These are phyloP conservation scores for Cyphomyrmex costatus DNA, from an alignment of 1,140 invertebrate genomes.

Conservation along the genomic window DNA sequence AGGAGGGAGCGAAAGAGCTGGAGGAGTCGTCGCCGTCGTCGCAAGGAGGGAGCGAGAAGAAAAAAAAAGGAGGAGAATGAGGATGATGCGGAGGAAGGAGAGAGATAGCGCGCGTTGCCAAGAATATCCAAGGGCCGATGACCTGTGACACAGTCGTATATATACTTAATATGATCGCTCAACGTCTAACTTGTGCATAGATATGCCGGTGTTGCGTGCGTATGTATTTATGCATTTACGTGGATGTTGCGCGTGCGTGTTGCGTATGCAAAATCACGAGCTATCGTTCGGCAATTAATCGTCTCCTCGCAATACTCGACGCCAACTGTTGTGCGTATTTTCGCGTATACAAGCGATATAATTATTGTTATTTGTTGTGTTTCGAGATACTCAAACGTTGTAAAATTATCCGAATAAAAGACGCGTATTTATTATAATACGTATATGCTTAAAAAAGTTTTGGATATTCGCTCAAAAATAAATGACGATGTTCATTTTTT, in stretches of 20 bases:
- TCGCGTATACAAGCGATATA: conserved; percentile 5
- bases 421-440: background rate
- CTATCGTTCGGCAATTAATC: conserved; percentile 50
- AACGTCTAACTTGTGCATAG: conserved; percentile 63
- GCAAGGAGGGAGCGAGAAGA: conserved; percentile 43
- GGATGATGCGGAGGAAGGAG: conserved; percentile 57
- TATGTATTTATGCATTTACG: background rate
- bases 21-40: conserved; percentile 47
- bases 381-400: background rate
- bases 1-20: conserved; percentile 32
- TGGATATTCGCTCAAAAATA: background rate
- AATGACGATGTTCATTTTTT: background rate
- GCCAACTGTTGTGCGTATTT: conserved; percentile 10
- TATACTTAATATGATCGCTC: conserved; percentile 68
- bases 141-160: conserved; percentile 73
- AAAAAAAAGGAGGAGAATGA: conserved; percentile 42
- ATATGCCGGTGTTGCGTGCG: conserved; percentile 34
- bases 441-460: background rate
- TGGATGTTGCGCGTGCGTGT: background rate
- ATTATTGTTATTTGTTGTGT: background rate
- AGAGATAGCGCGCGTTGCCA: conserved; percentile 62
- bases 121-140: conserved; percentile 73
- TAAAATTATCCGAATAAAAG: background rate
- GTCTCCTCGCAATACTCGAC: background rate
- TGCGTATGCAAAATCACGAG: conserved; percentile 12